Percentiles rank a stretch among this genome's conserved stretches.
Evolutionary conservation across 2,888 invertebrate genomes (phyloP).

Genomic region (Lasioglossum pauxillum): DNA sequence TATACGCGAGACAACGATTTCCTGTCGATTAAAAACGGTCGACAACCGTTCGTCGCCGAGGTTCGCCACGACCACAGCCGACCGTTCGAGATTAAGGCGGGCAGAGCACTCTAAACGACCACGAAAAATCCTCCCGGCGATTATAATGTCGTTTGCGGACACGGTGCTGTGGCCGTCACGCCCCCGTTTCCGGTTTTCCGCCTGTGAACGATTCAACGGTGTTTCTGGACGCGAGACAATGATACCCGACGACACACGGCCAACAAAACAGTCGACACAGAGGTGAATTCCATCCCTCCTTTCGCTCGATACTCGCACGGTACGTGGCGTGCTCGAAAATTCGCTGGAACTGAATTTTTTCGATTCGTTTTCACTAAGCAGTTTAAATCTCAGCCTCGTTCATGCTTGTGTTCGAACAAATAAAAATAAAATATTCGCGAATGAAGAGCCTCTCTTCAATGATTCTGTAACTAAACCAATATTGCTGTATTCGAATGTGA

Average conservation of each 20-base stretch:
- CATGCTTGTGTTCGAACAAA: no score
- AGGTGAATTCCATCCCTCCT: not conserved
- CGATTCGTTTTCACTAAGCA: not conserved
- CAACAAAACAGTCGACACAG: not conserved
- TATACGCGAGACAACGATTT: not conserved
- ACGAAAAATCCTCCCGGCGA: conserved; percentile 62
- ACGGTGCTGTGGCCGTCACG: conserved; percentile 59
- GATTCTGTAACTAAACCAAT: no score
- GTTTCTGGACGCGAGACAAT: conserved; percentile 23
- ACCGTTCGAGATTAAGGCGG: not conserved
- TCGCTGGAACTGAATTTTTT: not conserved
- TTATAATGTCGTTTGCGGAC: conserved; percentile 70
- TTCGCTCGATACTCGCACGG: not conserved
- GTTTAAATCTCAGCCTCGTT: not conserved
- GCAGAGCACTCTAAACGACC: conserved; percentile 30
- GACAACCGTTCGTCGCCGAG: not conserved
- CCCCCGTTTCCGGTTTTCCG: conserved; percentile 67
- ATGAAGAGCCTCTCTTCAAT: no score
- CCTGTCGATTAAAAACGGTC: conserved; percentile 4
- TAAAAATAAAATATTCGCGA: no score
- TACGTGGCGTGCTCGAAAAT: not conserved
- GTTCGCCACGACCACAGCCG: not conserved
- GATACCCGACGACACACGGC: conserved; percentile 28
- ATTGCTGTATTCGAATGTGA: no score
- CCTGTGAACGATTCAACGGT: conserved; percentile 53